Conservation (phyloP, 2,113 vertebrate genomes). For the Coturnix japonica region DNA sequence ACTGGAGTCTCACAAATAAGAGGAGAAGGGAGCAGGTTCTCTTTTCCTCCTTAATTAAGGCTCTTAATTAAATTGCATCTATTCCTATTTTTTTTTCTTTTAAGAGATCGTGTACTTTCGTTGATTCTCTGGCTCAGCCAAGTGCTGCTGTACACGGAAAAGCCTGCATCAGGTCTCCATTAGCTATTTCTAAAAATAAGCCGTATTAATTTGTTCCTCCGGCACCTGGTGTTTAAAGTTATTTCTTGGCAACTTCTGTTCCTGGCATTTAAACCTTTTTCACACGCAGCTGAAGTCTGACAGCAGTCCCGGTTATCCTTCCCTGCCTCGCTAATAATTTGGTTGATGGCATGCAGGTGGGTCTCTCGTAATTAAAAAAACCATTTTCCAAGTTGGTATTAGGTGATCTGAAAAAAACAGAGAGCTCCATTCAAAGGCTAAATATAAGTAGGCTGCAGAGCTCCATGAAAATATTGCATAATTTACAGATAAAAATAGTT, state of each 20-base stretch:
- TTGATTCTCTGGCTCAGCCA: neutral
- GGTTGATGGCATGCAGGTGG: constrained; percentile 52
- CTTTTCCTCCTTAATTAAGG: neutral
- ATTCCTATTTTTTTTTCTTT: neutral
- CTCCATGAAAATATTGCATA: constrained; percentile 64
- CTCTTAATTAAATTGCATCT: neutral
- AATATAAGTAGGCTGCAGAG: constrained; percentile 55
- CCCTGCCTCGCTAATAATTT: constrained; percentile 50
- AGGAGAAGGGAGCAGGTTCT: neutral
- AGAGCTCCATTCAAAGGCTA: constrained; percentile 57
- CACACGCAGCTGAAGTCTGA: constrained; percentile 25
- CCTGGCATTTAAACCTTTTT: constrained; percentile 41
- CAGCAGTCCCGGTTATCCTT: constrained; percentile 25
- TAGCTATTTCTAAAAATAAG: constrained; percentile 21
- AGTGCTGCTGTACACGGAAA: neutral
- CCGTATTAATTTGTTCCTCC: constrained; percentile 35
- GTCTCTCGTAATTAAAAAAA: constrained; percentile 55
- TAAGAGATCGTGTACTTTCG: neutral
- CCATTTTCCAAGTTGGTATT: constrained; percentile 58
- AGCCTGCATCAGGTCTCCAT: neutral
- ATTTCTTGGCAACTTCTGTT: constrained; percentile 46
- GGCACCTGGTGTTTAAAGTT: constrained; percentile 28
- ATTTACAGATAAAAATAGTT: constrained; percentile 63
- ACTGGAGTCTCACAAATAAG: neutral
- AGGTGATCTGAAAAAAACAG: constrained; percentile 38